Percentiles rank a stretch among this genome's conserved stretches.
phyloP scores from a whole-genome alignment of 2,113 vertebrate species.

The Myocastor coypus region DNA sequence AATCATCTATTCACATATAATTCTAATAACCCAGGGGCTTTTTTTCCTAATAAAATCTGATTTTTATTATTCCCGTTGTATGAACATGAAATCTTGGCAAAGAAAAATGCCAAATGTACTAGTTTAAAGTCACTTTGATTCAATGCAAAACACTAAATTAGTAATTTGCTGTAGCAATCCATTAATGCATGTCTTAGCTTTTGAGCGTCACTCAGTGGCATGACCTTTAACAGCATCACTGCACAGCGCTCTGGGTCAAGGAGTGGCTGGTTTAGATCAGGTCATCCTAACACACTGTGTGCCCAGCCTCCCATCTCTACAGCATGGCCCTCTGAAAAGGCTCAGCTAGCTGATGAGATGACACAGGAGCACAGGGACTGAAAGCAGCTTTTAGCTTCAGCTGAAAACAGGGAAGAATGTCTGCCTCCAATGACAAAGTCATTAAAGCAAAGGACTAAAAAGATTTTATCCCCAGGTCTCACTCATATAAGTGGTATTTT shows the following conservation, averaged over 20 bases:
- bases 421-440: neutral
- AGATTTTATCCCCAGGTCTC: neutral
- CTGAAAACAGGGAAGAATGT: neutral
- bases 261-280: neutral
- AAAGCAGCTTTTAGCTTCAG: neutral
- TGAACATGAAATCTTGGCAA: neutral
- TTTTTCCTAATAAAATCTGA: neutral
- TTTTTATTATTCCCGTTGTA: neutral
- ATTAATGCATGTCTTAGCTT: neutral
- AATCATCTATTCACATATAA: neutral
- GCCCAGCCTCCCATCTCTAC: neutral
- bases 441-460: constrained; percentile 4
- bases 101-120: neutral
- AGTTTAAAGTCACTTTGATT: neutral
- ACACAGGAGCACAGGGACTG: neutral
- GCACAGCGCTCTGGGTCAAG: neutral
- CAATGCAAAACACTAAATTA: neutral
- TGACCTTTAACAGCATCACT: neutral
- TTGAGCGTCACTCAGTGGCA: neutral
- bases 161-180: neutral
- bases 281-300: neutral
- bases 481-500: neutral
- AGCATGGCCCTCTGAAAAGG: neutral
- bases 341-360: neutral
- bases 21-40: neutral